Base-by-base conservation (phyloP, 2,113 vertebrate species). In the Caloenas nicobarica region DNA sequence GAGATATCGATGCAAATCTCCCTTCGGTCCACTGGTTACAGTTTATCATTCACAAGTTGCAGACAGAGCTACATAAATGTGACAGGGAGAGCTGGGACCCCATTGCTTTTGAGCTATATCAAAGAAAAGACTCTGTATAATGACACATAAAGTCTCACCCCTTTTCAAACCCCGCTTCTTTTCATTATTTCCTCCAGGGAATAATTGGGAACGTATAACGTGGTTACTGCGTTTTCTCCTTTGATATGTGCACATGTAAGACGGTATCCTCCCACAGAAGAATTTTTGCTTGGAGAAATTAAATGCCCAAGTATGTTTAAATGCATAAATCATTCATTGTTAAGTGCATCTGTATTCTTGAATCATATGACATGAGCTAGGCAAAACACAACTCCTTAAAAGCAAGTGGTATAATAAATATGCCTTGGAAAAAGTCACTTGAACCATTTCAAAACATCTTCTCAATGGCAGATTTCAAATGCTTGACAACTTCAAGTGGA, bases 281-380 rank as follows among this genome's bases (percentile, higher is more conserved):
- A 68, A 85, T 87, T 95, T 91, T 92, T 87, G 44, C 87, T 92
- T 40, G 40, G 58, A 82, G 70, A 95, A 91, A 72, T 82, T 64
- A 84, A 91, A 76, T 72, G 53, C 62, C 65, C 34, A 53, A 91
- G 50, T 82, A 82, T 87, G 58, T 60, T 90, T 73, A 82, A 95
- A 88, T 29, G 14, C 87, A 85, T 66, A 92, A 85, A 89, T 91
- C 1, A 36, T 66, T 83, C 19, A 26, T 91, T 87, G 92, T 57
- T 64, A 76, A 89, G 68, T 57, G 33, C 2, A 4, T 92, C 65
- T 89, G 38, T 78, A 65, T 65, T 91, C 40, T 12, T 65, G 70
- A 95, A 31, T 96, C 78, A 53, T 87, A 72, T 53, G 48, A 85
- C 78, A 53, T 51, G 81, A 93, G 12, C 31, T 61, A 58, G 19